Conservation (phyloP, 2,113 vertebrate species). For the Neomonachus schauinslandi region DNA sequence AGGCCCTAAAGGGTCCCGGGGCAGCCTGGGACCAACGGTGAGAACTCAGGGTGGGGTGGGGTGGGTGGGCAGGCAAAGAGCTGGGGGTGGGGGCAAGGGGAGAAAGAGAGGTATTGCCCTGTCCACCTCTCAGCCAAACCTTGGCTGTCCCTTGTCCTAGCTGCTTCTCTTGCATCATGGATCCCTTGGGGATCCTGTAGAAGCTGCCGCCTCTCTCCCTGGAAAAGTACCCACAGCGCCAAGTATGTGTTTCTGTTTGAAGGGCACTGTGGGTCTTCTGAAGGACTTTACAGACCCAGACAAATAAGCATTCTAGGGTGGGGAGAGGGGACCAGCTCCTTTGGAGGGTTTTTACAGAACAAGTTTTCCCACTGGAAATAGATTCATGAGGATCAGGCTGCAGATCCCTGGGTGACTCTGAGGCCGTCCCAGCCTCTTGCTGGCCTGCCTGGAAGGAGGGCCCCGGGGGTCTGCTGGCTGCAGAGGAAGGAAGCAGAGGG, state of each 20-base stretch:
- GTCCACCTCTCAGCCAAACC: not conserved
- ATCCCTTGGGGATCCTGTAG: not conserved
- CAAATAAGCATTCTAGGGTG: not conserved
- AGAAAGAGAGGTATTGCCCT: not conserved
- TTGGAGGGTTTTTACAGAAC: not conserved
- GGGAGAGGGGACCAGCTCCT: not conserved
- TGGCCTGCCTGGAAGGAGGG: not conserved
- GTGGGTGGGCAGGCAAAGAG: not conserved
- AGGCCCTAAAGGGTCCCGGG: constrained; percentile 97
- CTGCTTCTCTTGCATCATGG: not conserved
- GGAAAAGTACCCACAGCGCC: not conserved
- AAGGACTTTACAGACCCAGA: not conserved
- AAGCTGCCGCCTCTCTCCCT: not conserved
- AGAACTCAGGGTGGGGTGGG: constrained; percentile 75
- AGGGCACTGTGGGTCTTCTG: not conserved
- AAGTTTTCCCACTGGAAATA: not conserved
- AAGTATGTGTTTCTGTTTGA: not conserved
- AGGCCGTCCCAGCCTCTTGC: not conserved
- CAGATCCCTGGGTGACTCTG: rapidly evolving
- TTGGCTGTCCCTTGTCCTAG: rapidly evolving
- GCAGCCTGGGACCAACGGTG: constrained; percentile 97
- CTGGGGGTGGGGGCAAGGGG: rapidly evolving
- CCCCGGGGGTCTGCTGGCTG: not conserved
- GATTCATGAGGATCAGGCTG: rapidly evolving
- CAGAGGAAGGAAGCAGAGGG: not conserved